Conservation (phyloP, 2,113 vertebrate species). For the Microcebus ravelobensis region DNA sequence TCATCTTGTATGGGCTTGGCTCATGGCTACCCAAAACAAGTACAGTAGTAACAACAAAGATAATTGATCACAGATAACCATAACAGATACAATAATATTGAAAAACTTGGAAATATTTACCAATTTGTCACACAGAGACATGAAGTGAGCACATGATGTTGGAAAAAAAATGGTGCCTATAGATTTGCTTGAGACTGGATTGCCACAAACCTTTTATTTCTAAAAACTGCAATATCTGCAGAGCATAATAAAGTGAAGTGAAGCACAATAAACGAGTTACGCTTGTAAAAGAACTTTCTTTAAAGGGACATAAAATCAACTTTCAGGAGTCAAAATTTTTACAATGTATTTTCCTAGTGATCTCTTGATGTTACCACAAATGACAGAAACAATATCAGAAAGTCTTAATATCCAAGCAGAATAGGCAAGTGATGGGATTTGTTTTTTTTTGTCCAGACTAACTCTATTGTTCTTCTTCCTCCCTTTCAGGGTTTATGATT, state of each 20-base stretch:
- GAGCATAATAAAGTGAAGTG: not conserved
- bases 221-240: not conserved
- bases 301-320: not conserved
- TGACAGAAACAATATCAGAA: not conserved
- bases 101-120: too few species aligned
- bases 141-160: not conserved
- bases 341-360: not conserved
- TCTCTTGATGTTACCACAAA: not conserved
- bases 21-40: not conserved
- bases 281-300: not conserved
- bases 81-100: too few species aligned
- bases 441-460: not conserved
- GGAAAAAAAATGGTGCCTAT: not conserved
- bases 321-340: not conserved
- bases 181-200: not conserved
- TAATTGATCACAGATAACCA: not conserved
- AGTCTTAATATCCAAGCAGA: not conserved
- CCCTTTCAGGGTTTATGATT: not conserved
- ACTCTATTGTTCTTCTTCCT: not conserved
- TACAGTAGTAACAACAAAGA: not conserved
- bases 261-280: not conserved
- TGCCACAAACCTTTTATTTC: not conserved
- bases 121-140: not conserved
- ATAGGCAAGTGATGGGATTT: not conserved
- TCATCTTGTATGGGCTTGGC: not conserved